Percentiles rank a stretch among this genome's conserved stretches.
phyloP scores from a whole-genome alignment of 1,140 invertebrate genomes.

The Camponotus vicinus region DNA sequence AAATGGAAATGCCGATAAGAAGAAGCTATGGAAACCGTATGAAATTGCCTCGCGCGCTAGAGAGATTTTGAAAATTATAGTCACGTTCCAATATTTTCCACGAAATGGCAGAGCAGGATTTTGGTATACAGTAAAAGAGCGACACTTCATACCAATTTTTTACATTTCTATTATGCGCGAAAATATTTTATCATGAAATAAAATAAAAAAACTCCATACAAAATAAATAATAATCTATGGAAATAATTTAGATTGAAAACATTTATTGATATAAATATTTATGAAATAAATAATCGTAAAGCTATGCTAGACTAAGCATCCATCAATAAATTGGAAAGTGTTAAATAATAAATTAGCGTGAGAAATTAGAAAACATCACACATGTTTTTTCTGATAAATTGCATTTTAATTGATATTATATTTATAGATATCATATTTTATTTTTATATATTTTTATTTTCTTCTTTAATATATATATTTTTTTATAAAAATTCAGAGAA shows the following conservation, averaged over 20 bases:
- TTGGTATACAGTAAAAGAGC: constrained; percentile 39
- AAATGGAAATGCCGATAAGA: constrained; percentile 17
- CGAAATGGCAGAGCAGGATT: constrained; percentile 37
- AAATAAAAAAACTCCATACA: background rate
- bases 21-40: constrained; percentile 34
- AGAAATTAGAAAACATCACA: constrained; percentile 29
- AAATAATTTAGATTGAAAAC: constrained; percentile 37
- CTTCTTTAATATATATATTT: background rate
- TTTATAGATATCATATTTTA: background rate
- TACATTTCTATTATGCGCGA: constrained; percentile 35
- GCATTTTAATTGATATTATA: background rate
- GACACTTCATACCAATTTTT: constrained; percentile 18
- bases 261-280: constrained; percentile 35
- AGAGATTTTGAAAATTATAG: constrained; percentile 48
- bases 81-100: constrained; percentile 52
- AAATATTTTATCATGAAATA: constrained; percentile 33
- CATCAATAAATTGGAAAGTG: background rate
- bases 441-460: background rate
- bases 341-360: background rate
- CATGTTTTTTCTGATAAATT: constrained; percentile 21
- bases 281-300: background rate
- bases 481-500: background rate
- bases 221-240: constrained; percentile 37
- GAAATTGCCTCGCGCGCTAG: constrained; percentile 15
- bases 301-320: background rate